Percentiles rank a stretch among this genome's conserved stretches.
These are phyloP conservation scores for Frankliniella fusca DNA, from an alignment of 2,888 invertebrate species.

Conservation along the genomic window DNA sequence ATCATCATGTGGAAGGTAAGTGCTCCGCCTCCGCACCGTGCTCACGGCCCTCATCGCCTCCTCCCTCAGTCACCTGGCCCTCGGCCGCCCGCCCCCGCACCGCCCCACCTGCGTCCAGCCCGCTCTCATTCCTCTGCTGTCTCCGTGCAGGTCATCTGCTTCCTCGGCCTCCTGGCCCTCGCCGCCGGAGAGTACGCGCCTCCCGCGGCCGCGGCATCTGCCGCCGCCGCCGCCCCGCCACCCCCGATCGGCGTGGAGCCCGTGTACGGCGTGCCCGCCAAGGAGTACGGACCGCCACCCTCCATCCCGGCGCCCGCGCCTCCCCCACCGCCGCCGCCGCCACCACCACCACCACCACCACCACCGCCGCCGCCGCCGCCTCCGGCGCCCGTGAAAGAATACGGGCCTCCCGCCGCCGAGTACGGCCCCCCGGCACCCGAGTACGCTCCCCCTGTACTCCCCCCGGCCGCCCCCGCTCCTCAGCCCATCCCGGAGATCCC, in stretches of 20 bases:
- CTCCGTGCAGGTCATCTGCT: not conserved
- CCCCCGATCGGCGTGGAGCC: conserved; percentile 32
- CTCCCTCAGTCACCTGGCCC: no score
- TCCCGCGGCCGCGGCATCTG: conserved; percentile 29
- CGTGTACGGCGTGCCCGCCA: conserved; percentile 36
- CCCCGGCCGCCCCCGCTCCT: not conserved
- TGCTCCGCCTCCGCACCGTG: no score
- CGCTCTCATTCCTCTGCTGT: no score
- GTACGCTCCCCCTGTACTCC: not conserved
- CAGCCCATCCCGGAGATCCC: conserved; percentile 5
- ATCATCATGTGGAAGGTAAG: no score
- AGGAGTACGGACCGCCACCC: conserved; percentile 35
- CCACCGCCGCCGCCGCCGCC: conserved; percentile 29
- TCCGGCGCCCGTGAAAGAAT: conserved; percentile 6
- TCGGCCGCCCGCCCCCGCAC: no score
- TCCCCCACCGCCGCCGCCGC: not conserved
- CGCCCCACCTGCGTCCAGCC: no score
- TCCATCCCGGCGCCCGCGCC: conserved; percentile 28
- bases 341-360: not conserved
- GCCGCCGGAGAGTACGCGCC: conserved; percentile 30
- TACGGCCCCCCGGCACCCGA: not conserved
- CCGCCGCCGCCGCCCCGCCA: conserved; percentile 27
- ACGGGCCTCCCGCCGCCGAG: not conserved
- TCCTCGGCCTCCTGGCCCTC: conserved; percentile 18
- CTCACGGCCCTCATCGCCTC: no score